Conservation (phyloP, 2,797 vertebrate species). For the Rhinophrynus dorsalis region DNA sequence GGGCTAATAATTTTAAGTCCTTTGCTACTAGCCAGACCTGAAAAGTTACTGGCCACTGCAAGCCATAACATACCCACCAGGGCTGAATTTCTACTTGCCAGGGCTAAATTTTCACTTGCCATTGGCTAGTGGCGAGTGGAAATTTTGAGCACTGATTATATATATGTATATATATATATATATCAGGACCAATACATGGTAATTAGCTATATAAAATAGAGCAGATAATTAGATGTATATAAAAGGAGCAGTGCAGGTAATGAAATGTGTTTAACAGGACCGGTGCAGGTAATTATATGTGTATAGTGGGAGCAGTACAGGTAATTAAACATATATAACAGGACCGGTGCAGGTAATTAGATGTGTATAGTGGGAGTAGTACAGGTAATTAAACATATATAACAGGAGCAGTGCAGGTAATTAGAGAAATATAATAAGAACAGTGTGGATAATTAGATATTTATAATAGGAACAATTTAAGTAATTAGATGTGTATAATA, state of each 20-base stretch:
- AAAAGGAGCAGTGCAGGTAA: not conserved
- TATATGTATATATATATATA: not conserved
- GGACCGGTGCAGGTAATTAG: not conserved
- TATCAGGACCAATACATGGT: not conserved
- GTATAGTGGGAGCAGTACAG: not conserved
- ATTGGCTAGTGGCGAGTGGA: too few species aligned
- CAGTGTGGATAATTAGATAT: too few species aligned
- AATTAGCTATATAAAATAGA: not conserved
- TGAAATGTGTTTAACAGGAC: not conserved
- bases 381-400: too few species aligned
- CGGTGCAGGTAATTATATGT: not conserved
- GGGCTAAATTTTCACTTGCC: too few species aligned
- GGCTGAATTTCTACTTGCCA: too few species aligned
- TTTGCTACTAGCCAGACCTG: too few species aligned
- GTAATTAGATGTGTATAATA: not conserved
- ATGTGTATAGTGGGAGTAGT: not conserved
- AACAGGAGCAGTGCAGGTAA: not conserved
- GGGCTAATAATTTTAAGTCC: too few species aligned
- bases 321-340: not conserved
- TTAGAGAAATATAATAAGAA: too few species aligned
- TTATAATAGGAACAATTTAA: not conserved
- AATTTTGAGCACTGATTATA: not conserved
- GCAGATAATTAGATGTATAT: not conserved
- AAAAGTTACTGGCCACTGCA: too few species aligned
- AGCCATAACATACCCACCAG: too few species aligned